Conservation (phyloP, 2,888 invertebrate species). For the Graphium colonna region DNA sequence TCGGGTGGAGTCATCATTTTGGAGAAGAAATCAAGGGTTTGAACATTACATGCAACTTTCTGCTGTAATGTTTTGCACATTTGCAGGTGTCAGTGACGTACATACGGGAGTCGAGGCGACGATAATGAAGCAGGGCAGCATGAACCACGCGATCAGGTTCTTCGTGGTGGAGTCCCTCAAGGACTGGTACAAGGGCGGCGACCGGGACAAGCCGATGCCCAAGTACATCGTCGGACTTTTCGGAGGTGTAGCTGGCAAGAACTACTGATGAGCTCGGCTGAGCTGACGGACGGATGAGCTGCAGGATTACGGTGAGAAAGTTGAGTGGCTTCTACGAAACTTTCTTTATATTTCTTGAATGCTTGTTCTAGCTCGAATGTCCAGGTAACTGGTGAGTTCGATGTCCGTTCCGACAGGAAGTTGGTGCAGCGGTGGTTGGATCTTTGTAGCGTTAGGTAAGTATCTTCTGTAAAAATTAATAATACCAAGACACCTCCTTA, state of each 20-base stretch:
- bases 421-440: constrained; percentile 16
- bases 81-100: constrained; percentile 85
- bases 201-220: constrained; percentile 90
- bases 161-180: constrained; percentile 98
- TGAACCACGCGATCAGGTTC: constrained; percentile 99
- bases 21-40: background rate
- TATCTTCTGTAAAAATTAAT: constrained; percentile 24
- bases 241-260: constrained; percentile 97
- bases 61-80: background rate
- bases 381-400: constrained; percentile 9
- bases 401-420: background rate
- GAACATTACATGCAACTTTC: background rate
- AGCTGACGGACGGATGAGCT: no score
- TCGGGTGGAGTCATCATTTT: background rate
- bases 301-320: background rate
- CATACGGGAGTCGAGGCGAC: constrained; percentile 98
- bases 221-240: constrained; percentile 93
- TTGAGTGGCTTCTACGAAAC: background rate
- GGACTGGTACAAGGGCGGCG: constrained; percentile 94
- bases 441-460: constrained; percentile 20
- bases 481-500: constrained; percentile 28
- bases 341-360: background rate
- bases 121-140: constrained; percentile 98
- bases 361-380: no score
- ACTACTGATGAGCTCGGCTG: no score